Conservation (phyloP, 2,888 invertebrate genomes). For the Notodonta dromedarius region DNA sequence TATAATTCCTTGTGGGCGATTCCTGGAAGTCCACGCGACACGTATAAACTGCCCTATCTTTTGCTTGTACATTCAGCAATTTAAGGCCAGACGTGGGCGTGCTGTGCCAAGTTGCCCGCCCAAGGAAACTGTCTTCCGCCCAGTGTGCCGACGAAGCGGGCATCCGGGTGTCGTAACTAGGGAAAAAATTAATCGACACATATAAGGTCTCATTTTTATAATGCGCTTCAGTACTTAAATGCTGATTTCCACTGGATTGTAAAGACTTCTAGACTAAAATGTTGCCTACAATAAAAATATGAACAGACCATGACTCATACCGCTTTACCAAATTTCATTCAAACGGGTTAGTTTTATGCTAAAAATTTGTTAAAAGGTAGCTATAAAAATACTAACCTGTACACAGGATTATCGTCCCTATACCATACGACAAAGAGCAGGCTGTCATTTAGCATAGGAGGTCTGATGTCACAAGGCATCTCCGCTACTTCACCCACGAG, state of each 20-base stretch:
- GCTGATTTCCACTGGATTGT: too few relatives aligned
- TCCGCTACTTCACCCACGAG: conserved; percentile 1
- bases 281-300: too few relatives aligned
- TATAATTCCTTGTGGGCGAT: conserved; percentile 90
- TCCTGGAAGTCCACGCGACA: conserved; percentile 81
- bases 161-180: conserved; percentile 74
- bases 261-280: too few relatives aligned
- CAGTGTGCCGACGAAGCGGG: conserved; percentile 67
- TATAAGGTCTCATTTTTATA: too few relatives aligned
- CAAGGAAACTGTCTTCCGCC: conserved; percentile 83
- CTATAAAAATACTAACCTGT: neutral
- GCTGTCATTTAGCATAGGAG: neutral
- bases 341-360: too few relatives aligned
- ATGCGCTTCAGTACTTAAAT: too few relatives aligned
- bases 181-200: too few relatives aligned
- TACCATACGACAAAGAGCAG: conserved; percentile 5
- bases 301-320: too few relatives aligned
- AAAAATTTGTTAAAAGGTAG: too few relatives aligned
- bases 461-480: conserved; percentile 1
- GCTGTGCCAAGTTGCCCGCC: conserved; percentile 86
- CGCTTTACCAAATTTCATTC: too few relatives aligned
- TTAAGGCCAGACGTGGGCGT: conserved; percentile 62
- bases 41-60: conserved; percentile 69
- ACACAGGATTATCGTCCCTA: neutral
- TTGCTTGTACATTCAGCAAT: conserved; percentile 60